Evolutionary conservation across 2,888 invertebrate genomes (phyloP), one percentile per base, ranked within the genome.

Genomic region (Perdita meconis): DNA sequence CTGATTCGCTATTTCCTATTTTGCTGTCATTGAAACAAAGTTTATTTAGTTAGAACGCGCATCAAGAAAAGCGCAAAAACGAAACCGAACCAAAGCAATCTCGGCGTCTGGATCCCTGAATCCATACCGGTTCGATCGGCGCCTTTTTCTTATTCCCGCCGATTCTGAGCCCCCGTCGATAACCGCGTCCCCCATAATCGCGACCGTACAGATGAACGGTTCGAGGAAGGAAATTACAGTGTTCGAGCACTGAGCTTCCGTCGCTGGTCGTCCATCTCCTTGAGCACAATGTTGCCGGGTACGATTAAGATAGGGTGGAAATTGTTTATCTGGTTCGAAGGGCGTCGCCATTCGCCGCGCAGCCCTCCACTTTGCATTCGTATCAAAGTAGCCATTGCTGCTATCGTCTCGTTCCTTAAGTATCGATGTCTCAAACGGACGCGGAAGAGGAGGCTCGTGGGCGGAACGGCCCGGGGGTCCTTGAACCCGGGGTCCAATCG

Each of bases 281-380:
- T 12, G 16, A 30, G 57, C 56, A 70, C 64, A 70, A 64, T 70
- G 69, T 64, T 70, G 55, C 47, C 8, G 34, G 19, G 38, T 10
- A 34, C 64, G 64, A 64, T 64, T 70, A 70, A 70, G 38, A 47
- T 64, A 30, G 36, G 44, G n/a, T 16, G 47, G 56, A 64, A 70
- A 70, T 70, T 70, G 64, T 70, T 70, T 64, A 56, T 56, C 60
- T 19, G n/a, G 22, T 44, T n/a, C 38, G 55, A 34, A 12, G 60
- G 44, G 0, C 19, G 12, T 38, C 19, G 19, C 6, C 30, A 30
- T 42, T 55, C n/a, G 19, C 10, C 55, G 22, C 22, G 36, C 42
- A 53, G 4, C 19, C 10, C 10, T 5, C 19, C 44, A 19, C 42
- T 60, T 60, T 40, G 34, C 2, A 22, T 55, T 56, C 13, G 34